Conservation (phyloP, 2,888 invertebrate species). For the Allolobophora icterica region DNA sequence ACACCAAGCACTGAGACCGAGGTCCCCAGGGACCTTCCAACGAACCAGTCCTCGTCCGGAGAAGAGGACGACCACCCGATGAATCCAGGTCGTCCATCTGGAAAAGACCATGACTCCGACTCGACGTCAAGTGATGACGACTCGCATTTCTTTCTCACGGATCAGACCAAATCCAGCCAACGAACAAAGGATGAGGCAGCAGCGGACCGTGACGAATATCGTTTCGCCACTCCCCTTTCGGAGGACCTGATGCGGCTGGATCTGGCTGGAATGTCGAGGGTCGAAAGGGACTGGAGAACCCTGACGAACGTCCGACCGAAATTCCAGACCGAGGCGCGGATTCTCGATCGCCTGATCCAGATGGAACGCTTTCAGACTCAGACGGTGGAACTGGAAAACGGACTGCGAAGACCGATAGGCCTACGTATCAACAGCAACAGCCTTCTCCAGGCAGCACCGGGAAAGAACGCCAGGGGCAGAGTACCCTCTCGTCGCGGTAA, state of each 20-base stretch:
- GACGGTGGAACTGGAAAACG: constrained; percentile 28
- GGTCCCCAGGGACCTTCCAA: background rate
- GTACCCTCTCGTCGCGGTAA: background rate
- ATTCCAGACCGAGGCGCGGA: background rate
- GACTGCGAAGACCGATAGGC: background rate
- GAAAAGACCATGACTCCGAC: background rate
- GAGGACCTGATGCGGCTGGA: constrained; percentile 29
- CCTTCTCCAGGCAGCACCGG: background rate
- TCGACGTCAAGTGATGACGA: constrained; percentile 19
- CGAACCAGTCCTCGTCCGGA: background rate
- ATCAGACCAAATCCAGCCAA: background rate
- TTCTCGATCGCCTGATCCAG: constrained; percentile 29
- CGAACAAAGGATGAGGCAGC: background rate
- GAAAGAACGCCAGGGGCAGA: background rate
- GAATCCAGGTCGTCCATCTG: background rate
- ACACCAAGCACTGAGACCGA: background rate
- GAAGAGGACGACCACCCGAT: background rate
- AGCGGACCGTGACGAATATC: background rate
- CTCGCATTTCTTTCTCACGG: background rate
- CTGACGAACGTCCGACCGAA: constrained; percentile 28
- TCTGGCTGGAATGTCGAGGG: constrained; percentile 18
- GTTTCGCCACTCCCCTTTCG: constrained; percentile 29
- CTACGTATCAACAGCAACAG: background rate
- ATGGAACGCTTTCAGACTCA: constrained; percentile 31
- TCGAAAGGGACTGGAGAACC: constrained; percentile 30